Evolutionary conservation across 2,113 vertebrate genomes (phyloP).

Genomic region (Reinhardtius hippoglossoides): DNA sequence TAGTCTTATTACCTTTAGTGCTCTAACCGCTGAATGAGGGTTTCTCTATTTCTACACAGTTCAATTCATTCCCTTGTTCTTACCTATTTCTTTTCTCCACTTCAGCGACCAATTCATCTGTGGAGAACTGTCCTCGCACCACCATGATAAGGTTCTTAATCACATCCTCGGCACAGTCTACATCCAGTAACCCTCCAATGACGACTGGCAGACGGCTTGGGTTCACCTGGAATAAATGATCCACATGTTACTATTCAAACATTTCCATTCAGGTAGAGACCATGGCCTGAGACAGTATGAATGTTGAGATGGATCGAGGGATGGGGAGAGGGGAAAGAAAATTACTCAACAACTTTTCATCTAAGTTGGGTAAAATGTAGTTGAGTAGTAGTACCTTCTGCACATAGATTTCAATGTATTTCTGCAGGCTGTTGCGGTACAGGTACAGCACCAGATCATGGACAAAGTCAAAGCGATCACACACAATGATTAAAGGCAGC

Average conservation of each 20-base stretch:
- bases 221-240: conserved; percentile 87
- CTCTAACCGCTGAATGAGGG: background rate
- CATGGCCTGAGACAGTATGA: background rate
- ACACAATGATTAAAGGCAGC: conserved; percentile 97
- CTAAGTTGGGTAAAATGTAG: background rate
- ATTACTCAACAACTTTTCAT: too few relatives aligned
- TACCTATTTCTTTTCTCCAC: conserved; percentile 99
- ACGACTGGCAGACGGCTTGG: conserved; percentile 97
- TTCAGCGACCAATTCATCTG: conserved; percentile 97
- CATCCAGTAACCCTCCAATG: conserved; percentile 96
- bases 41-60: background rate
- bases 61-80: conserved; percentile 6
- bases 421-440: conserved; percentile 99
- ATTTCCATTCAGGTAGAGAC: background rate
- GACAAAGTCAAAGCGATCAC: conserved; percentile 98
- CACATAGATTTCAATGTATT: conserved; percentile 99
- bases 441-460: conserved; percentile 98
- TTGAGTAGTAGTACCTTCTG: conserved; percentile 88
- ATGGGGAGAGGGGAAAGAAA: too few relatives aligned
- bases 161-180: conserved; percentile 98
- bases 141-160: conserved; percentile 98
- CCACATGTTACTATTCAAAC: background rate
- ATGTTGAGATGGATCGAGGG: background rate
- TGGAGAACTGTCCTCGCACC: conserved; percentile 98
- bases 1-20: too few relatives aligned